These are phyloP conservation scores for Lathronympha strigana DNA, from an alignment of 2,888 invertebrate genomes.

Conservation along the genomic window DNA sequence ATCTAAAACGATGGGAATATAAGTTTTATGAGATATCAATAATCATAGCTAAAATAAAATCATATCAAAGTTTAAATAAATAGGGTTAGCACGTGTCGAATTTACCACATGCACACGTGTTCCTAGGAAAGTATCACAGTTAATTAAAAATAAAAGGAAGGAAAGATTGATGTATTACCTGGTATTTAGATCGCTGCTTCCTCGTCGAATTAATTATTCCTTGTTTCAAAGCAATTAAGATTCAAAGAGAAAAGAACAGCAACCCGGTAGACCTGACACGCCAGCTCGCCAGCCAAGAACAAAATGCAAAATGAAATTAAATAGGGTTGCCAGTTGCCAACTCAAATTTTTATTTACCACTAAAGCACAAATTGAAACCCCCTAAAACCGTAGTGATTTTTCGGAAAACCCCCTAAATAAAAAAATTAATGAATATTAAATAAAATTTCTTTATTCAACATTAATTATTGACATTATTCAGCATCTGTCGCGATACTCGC, in stretches of 20 bases:
- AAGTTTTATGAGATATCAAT: constrained; percentile 1
- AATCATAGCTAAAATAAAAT: not conserved
- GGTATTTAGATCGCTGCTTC: not conserved
- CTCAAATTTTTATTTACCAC: too few relatives aligned
- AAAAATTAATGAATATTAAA: too few relatives aligned
- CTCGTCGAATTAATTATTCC: not conserved
- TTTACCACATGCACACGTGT: constrained; percentile 15
- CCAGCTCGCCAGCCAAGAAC: too few relatives aligned
- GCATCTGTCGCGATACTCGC: too few relatives aligned
- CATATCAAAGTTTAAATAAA: not conserved
- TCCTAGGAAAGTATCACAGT: not conserved
- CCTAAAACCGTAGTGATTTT: too few relatives aligned
- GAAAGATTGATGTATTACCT: not conserved
- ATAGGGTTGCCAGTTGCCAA: too few relatives aligned
- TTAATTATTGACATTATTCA: too few relatives aligned
- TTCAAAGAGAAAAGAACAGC: not conserved
- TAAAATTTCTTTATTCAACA: too few relatives aligned
- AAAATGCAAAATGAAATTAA: too few relatives aligned
- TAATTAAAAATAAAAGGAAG: not conserved
- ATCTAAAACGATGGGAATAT: constrained; percentile 5
- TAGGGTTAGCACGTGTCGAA: constrained; percentile 8
- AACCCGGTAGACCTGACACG: too few relatives aligned
- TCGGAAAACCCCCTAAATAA: too few relatives aligned
- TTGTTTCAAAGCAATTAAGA: not conserved
- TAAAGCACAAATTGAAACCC: too few relatives aligned